Evolutionary conservation across 1,140 invertebrate species (phyloP), one percentile per base, ranked within the genome.

Genomic region (Teleogryllus occipitalis): DNA sequence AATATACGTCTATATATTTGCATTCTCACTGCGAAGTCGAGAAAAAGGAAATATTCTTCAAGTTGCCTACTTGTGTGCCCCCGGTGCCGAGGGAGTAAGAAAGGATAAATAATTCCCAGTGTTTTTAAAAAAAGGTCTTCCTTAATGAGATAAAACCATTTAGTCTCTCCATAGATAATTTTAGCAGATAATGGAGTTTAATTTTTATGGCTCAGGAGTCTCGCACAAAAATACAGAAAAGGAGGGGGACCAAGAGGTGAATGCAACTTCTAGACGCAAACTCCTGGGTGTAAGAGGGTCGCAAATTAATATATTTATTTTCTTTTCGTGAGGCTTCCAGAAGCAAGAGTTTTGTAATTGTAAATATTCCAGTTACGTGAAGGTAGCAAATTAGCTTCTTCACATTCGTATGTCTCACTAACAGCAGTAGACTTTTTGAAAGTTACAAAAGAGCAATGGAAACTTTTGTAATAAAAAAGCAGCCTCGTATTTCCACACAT

Each of bases 121-220:
- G 54, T 65, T 65, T 65, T 65, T 65, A 65, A 65, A 65, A 15
- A 65, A 65, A 18, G 18, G 54, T 3, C 54, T 18, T 65, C 27
- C 18, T 65, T 65, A 65, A 65, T 65, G 54, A 65, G 54, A 65
- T 65, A 65, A 65, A 65, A 65, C 54, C 54, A 65, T 65, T 65
- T 65, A 65, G 54, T 65, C 54, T 65, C 54, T 65, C 54, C 54
- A 65, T 65, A 65, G 54, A 65, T 65, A 65, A 65, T 65, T 65
- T 65, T 65, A 18, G 54, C 10, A 65, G 54, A 65, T 65, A 65
- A 65, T 65, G 54, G 54, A 65, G 54, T 65, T 65, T 65, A 65
- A 65, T 65, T 65, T 39, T 65, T 65, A 65, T 65, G 54, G 54
- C 54, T 18, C 10, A 10, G 18, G 54, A 65, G 54, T 65, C 18